Evolutionary conservation across 2,797 vertebrate genomes (phyloP), one percentile per base, ranked within the genome.

Genomic region (Catostomus latipinnis): DNA sequence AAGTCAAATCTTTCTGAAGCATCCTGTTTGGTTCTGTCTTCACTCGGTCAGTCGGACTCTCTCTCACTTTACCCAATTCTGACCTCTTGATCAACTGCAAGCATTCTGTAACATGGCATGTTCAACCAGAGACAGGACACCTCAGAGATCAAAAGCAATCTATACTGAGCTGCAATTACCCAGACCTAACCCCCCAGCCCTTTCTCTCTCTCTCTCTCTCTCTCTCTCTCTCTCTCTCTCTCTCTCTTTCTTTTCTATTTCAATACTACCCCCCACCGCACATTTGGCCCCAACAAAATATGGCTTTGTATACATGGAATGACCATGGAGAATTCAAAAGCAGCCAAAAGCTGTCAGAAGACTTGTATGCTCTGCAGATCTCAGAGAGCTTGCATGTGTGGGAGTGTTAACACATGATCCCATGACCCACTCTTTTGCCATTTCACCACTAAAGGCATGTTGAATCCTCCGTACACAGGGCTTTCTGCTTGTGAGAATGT

Each of bases 151-250:
- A 94, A 94, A 94, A 91, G 92, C 90, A 92, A 92, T 92, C 88
- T 91, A 91, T 90, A 93, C 90, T 93, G 92, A 93, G 90, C 91
- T 94, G 91, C 92, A 95, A 95, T 94, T 94, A 94, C 88, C 90
- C 91, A 92, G 91, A 93, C 90, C 89, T 89, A 89, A 91, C 56
- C 80, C 81, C 80, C 58, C 65, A 76, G 72, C 53, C 68, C 88
- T 91, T 88, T 89, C 88, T 85, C 90, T 85, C 87, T 88, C 87
- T 87, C 88, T 80, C 82, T 88, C 16, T 4, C 62, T 43, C 14
- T 11, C 8, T 34, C 74, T 62, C 77, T 83, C 82, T 66, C 22
- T 22, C 22, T 22, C 22, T 22, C 22, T 22, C 22, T 22, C 1
- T 22, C 22, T 22, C 22, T 34, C 2, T 34, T 3, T 34, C 34